phyloP scores from a whole-genome alignment of 2,113 vertebrate species.

The Mustelus asterias region DNA sequence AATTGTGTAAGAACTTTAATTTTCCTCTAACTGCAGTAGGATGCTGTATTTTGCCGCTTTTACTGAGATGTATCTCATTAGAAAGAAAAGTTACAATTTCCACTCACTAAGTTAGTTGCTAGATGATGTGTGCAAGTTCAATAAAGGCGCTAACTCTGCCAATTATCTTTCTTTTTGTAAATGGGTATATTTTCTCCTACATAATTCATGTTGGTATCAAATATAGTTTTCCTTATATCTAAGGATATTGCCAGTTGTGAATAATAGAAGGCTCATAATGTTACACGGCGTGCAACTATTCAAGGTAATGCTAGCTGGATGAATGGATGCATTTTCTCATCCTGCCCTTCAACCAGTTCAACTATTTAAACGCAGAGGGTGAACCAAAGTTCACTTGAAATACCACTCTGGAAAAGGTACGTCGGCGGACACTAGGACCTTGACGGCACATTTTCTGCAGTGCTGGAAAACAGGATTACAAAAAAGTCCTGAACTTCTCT shows the following conservation, averaged over 20 bases:
- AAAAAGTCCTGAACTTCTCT: background rate
- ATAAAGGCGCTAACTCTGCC: background rate
- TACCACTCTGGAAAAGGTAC: background rate
- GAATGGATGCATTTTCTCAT: slow-evolving; percentile 16
- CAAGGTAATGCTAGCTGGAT: slow-evolving; percentile 34
- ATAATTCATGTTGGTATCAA: slow-evolving; percentile 35
- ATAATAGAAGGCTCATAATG: slow-evolving; percentile 36
- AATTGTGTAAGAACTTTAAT: background rate
- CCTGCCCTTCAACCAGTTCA: slow-evolving; percentile 31
- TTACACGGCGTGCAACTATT: slow-evolving; percentile 22
- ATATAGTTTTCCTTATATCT: slow-evolving; percentile 30
- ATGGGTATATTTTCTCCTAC: slow-evolving; percentile 30
- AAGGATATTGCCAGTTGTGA: slow-evolving; percentile 36
- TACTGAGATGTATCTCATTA: background rate
- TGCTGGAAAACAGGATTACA: background rate
- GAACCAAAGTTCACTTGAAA: slow-evolving; percentile 29
- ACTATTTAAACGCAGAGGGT: slow-evolving; percentile 15
- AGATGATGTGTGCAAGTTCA: background rate
- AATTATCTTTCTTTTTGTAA: slow-evolving; percentile 25
- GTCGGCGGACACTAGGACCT: background rate
- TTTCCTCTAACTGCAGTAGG: background rate
- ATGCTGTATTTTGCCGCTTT: background rate
- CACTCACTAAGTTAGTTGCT: background rate
- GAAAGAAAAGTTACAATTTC: background rate
- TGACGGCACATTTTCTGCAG: background rate